Conservation (phyloP, 2,113 vertebrate genomes). For the Empidonax alnorum region DNA sequence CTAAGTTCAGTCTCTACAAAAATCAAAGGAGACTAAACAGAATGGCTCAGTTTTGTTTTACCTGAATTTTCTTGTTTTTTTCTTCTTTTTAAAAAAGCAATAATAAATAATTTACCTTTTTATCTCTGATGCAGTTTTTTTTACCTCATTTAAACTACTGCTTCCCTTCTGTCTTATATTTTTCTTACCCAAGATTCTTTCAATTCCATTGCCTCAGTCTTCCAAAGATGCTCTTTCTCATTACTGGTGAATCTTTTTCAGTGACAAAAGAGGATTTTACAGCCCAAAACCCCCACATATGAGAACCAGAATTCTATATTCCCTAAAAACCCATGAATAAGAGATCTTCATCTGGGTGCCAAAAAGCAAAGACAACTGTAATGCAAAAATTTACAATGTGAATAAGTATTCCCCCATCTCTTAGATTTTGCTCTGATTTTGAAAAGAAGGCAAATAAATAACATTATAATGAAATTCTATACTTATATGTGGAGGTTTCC, state of each 20-base stretch:
- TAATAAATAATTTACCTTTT: not conserved
- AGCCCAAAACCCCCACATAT: not conserved
- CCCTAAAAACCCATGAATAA: not conserved
- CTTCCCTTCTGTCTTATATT: not conserved
- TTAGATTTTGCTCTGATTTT: not conserved
- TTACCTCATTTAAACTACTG: not conserved
- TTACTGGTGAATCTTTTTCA: not conserved
- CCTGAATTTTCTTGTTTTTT: not conserved
- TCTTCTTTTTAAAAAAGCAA: not conserved
- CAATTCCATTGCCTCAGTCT: not conserved
- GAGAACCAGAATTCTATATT: not conserved
- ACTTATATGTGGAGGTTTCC: not conserved
- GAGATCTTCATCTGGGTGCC: not conserved
- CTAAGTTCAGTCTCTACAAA: not conserved
- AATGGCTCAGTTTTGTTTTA: not conserved
- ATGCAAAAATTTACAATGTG: not conserved
- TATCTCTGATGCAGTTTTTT: not conserved
- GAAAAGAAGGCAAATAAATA: not conserved
- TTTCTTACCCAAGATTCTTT: not conserved
- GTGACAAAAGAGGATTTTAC: not conserved
- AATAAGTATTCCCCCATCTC: not conserved
- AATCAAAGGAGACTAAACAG: not conserved
- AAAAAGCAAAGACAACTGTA: not conserved
- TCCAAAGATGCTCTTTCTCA: not conserved
- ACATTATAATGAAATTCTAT: not conserved